phyloP scores from a whole-genome alignment of 2,113 vertebrate genomes.

The Melanostigma gelatinosum region DNA sequence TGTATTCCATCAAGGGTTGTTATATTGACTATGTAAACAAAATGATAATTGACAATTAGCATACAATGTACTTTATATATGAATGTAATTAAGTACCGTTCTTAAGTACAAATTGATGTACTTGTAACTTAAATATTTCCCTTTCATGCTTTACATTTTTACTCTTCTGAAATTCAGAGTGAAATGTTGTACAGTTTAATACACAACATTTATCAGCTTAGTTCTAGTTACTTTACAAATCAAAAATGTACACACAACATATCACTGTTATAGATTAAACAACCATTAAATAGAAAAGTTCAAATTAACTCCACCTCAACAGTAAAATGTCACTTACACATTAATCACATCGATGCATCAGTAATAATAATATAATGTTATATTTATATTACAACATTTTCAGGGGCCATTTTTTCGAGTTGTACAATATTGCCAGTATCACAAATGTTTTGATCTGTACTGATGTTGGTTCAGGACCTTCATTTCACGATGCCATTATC shows the following conservation, averaged over 20 bases:
- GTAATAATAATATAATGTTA: not conserved
- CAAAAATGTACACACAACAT: not conserved
- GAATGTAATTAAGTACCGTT: not conserved
- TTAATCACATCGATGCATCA: not conserved
- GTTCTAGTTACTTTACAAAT: not conserved
- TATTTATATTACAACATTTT: not conserved
- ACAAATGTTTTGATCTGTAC: not conserved
- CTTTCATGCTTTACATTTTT: not conserved
- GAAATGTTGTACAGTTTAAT: too few species aligned
- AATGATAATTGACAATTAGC: not conserved
- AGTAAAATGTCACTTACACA: not conserved
- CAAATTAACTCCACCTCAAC: not conserved
- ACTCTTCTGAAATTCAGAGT: not conserved
- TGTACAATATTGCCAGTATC: not conserved
- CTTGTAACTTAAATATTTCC: not conserved
- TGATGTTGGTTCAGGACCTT: constrained; percentile 10
- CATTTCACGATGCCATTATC: constrained; percentile 8
- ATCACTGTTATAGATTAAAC: not conserved
- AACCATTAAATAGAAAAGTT: not conserved
- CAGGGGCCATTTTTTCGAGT: not conserved
- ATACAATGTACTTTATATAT: not conserved
- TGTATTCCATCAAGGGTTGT: constrained; percentile 1
- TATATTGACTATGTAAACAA: not conserved
- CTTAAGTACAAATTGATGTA: not conserved
- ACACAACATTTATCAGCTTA: not conserved